Percentiles rank a stretch among this genome's conserved stretches.
phyloP scores from a whole-genome alignment of 2,888 invertebrate genomes.

The Ptilodon capucinus region DNA sequence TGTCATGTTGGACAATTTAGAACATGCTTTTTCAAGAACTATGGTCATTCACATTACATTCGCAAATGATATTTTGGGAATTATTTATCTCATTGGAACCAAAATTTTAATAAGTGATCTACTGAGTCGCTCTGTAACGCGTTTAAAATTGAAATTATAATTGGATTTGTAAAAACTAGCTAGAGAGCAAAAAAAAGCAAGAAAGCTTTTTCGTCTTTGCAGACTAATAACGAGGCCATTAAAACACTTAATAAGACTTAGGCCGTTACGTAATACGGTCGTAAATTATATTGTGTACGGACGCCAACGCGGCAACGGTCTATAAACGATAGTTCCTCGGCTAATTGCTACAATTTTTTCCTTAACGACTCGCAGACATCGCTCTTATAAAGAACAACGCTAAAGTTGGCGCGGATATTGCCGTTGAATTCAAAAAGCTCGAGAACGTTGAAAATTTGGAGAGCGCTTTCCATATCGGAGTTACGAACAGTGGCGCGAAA shows the following conservation, averaged over 20 bases:
- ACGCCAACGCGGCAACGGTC: constrained; percentile 41
- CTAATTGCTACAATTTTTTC: constrained; percentile 65
- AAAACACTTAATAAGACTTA: constrained; percentile 54
- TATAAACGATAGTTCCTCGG: constrained; percentile 54
- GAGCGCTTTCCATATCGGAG: constrained; percentile 52
- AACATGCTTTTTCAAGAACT: too few relatives aligned
- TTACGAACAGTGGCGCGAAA: constrained; percentile 34
- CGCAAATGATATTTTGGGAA: too few relatives aligned
- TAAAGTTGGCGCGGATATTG: constrained; percentile 90
- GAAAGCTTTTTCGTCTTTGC: constrained; percentile 11
- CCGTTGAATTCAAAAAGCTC: constrained; percentile 83
- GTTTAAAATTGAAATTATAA: too few relatives aligned
- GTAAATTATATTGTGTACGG: constrained; percentile 58
- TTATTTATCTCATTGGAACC: too few relatives aligned
- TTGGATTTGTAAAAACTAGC: neutral
- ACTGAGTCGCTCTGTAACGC: too few relatives aligned
- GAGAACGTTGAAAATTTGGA: constrained; percentile 51
- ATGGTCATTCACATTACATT: too few relatives aligned
- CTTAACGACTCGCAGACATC: constrained; percentile 86
- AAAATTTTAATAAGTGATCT: too few relatives aligned
- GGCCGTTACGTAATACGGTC: constrained; percentile 45
- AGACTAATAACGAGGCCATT: constrained; percentile 44
- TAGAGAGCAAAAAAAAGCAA: neutral
- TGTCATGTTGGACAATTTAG: too few relatives aligned
- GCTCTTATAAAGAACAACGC: constrained; percentile 97